Conservation (phyloP, 1,140 invertebrate genomes). For the Akabosia matsudoensis region DNA sequence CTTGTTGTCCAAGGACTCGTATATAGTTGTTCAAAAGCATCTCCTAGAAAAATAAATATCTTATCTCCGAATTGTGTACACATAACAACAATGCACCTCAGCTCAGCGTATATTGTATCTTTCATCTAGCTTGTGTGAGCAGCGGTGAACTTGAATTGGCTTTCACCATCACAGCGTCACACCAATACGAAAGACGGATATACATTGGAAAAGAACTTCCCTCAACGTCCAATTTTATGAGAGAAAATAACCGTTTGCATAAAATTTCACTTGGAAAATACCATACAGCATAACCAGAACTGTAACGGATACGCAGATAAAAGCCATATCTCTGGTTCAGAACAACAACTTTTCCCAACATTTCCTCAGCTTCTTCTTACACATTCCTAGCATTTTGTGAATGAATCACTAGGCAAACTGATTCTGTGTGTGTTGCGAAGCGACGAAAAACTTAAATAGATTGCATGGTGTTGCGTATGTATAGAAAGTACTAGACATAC, state of each 20-base stretch:
- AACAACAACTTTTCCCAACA: neutral
- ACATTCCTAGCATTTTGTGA: neutral
- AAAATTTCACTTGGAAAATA: slow-evolving; percentile 24
- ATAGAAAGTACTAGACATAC: neutral
- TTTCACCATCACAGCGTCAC: neutral
- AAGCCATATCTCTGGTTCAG: neutral
- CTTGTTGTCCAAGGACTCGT: too few relatives aligned
- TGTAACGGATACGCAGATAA: slow-evolving; percentile 7
- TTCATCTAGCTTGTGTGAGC: too few relatives aligned
- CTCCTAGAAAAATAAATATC: too few relatives aligned
- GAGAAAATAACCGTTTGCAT: slow-evolving; percentile 16
- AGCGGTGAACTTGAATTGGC: slow-evolving; percentile 18
- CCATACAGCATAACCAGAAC: neutral
- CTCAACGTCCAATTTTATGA: slow-evolving; percentile 12
- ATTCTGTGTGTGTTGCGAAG: neutral
- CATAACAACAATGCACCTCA: too few relatives aligned
- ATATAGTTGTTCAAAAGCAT: too few relatives aligned
- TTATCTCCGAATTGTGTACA: too few relatives aligned
- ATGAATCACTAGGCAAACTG: neutral
- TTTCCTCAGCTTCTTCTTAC: neutral
- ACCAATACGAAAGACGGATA: neutral
- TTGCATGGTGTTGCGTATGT: neutral
- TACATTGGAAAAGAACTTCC: neutral
- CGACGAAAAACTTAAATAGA: neutral
- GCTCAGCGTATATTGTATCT: too few relatives aligned